These are phyloP conservation scores for Selene dorsalis DNA, from an alignment of 2,797 vertebrate species.

Conservation along the genomic window DNA sequence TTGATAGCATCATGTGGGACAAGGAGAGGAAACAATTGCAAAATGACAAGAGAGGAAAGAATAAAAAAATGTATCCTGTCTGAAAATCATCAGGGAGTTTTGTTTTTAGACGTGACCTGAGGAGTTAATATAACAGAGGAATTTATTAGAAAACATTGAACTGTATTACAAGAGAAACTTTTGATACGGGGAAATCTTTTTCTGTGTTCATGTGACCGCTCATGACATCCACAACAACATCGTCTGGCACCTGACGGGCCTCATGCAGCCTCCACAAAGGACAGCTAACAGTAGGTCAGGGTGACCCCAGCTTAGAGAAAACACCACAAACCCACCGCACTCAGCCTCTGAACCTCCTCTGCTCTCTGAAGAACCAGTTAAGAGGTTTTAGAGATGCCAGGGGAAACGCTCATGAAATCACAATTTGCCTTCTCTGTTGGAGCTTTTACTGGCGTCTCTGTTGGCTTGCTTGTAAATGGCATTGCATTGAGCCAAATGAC, in stretches of 20 bases:
- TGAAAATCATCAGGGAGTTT: not conserved
- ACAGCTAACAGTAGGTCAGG: conserved; percentile 10
- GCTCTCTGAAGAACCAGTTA: conserved; percentile 1
- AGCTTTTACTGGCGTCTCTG: not conserved
- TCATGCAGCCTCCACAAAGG: conserved; percentile 2
- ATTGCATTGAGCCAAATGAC: not conserved
- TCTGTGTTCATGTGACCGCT: conserved; percentile 5
- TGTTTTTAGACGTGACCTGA: not conserved
- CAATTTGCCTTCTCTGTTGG: too few relatives aligned
- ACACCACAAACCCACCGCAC: not conserved
- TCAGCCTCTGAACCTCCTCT: conserved; percentile 1
- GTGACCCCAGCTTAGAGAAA: conserved; percentile 8
- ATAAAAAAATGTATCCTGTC: not conserved
- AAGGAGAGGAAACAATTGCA: not conserved
- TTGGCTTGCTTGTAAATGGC: conserved; percentile 2
- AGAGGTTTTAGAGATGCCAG: not conserved
- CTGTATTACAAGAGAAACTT: not conserved
- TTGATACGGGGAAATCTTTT: conserved; percentile 1
- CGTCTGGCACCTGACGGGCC: not conserved
- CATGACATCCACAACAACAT: not conserved
- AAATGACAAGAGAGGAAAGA: conserved; percentile 16
- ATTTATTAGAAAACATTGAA: not conserved
- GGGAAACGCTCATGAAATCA: conserved; percentile 2
- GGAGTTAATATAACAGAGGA: not conserved
- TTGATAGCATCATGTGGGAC: conserved; percentile 18